Base-by-base conservation (phyloP, 2,888 invertebrate genomes). In the Augiades crinisus region DNA sequence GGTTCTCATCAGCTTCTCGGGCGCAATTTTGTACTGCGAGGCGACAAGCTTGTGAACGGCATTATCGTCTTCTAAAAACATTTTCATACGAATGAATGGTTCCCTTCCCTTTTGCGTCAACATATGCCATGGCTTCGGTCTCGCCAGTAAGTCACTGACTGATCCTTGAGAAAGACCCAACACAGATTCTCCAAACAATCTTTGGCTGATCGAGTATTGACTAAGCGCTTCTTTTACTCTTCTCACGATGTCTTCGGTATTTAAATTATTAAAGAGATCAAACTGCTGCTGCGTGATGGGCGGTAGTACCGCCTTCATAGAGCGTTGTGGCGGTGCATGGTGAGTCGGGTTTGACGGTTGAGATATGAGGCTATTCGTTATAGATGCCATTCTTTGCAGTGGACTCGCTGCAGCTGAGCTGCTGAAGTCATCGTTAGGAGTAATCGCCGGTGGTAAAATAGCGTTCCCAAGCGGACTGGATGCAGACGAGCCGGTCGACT, bases 81-180 rank as follows among this genome's bases (percentile, higher is more conserved):
- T 97, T 81, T 98, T 97, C 98, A 99, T 99, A 55, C 98, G 92
- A 58, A 99, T 98, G 86, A 98, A 99, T 0, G 98, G 99, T 74
- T 99, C 98, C 17, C 98, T 92, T 1, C 98, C 98, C 80, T 98
- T 98, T 74, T 97, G 97, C 8, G 99, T 99, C 43, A 99, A 91
- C 98, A 99, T 98, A 76, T 98, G 97, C 99, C 99, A 99, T 0
- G 99, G 98, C 78, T 99, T 99, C 24, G 99, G 99, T 45, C 99
- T 90, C 16, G 99, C 99, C 58, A 99, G 90, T 33, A 99, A 91
- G 81, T 99, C 99, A 38, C 98, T 99, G 0, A 99, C 99, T 3
- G 98, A 98, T 27, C 99, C 99, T 80, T 98, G 98, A 1, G 98
- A 98, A 46, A 98, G 84, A 0, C 98, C 98, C 54, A 99, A 91